Base-by-base conservation (phyloP, 2,888 invertebrate genomes). In the Nemotelus pantherinus region DNA sequence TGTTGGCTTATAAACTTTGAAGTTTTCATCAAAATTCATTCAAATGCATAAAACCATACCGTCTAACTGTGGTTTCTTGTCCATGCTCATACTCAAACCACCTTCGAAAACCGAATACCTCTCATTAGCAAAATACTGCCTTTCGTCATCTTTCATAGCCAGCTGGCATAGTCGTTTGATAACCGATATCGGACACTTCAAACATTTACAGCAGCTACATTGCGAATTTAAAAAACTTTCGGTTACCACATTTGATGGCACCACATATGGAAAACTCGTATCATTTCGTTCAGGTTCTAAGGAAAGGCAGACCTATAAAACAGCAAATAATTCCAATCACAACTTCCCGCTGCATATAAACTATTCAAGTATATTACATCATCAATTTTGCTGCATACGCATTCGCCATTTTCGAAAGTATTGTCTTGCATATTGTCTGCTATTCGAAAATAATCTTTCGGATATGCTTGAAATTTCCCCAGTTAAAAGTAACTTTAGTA, bases 21-120 rank as follows among this genome's bases (percentile, higher is more conserved):
- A 25, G 25, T 57, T 57, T 10, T 25, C 10, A 57, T 58, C 5
- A 7, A 58, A 7, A n/a, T n/a, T 10, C 7, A 58, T 58, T 25
- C 25, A 63, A 63, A 6, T 43, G 43, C 39, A 45, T 45, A 5
- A 39, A 43, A 45, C 44, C 47, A 39, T 9, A 65, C 65, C 65
- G 47, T 65, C n/a, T 4, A 47, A 10, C 43, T 43, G 10, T 10
- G 47, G 10, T 65, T 47, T 65, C 47, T 47, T 65, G 45, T 47
- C 65, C 10, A 65, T 45, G 47, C 41, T 41, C 41, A 65, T n/a
- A 25, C 65, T 65, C 3, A 9, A 47, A 5, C 65, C 65, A 9
- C 47, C 65, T 65, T 65, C 65, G 47, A 65, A 65, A 10, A 65
- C 9, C 3, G 65, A 65, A 25, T 65, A 65, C n/a, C 65, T 65